Base-by-base conservation (phyloP, 2,113 vertebrate genomes). In the human (Homo sapiens) region DNA sequence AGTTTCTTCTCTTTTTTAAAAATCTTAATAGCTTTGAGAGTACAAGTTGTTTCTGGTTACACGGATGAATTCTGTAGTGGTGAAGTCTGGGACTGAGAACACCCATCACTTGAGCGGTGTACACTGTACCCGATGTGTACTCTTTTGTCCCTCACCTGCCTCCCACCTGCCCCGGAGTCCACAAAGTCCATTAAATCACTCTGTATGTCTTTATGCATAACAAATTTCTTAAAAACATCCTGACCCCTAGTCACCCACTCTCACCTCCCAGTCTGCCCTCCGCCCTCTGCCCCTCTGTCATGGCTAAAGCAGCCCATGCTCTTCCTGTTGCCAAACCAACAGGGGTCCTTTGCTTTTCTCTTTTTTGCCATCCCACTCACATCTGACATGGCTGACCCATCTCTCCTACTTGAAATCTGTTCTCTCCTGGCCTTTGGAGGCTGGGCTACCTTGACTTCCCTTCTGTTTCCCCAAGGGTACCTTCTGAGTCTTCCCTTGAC, bases 281-380 rank as follows among this genome's bases (percentile, higher is more conserved):
- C 0, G 27, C 45, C 22, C 23, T 8, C 2, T 11, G 27, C 30
- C 4, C 9, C 17, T 6, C 6, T 7, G 8, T 22, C 20, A 5
- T 3, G 22, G 45, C 83, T 35, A 38, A 55, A 1, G 45, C 17
- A 48, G 3, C 40, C 66, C 17, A 2, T 8, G 11, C 10, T 13
- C 43, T 11, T 50, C 23, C 55, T 5, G 0, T 9, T 6, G 38
- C 59, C 75, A 7, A 35, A 10, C 59, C 48, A 20, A 17, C 4
- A 13, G 48, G 14, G 3, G 11, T 8, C 2, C 76, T 17, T n/a
- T n/a, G 13, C 14, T 1, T n/a, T 35, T 18, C 4, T 11, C 17
- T 22, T 18, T n/a, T 43, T 9, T 25, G 35, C 50, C 59, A 27
- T n/a, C 32, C 16, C 75, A 11, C 22, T 8, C 30, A n/a, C 16